Percentiles rank a stretch among this genome's conserved stretches.
These are phyloP conservation scores for Metalampra italica DNA, from an alignment of 2,888 invertebrate species.

Conservation along the genomic window DNA sequence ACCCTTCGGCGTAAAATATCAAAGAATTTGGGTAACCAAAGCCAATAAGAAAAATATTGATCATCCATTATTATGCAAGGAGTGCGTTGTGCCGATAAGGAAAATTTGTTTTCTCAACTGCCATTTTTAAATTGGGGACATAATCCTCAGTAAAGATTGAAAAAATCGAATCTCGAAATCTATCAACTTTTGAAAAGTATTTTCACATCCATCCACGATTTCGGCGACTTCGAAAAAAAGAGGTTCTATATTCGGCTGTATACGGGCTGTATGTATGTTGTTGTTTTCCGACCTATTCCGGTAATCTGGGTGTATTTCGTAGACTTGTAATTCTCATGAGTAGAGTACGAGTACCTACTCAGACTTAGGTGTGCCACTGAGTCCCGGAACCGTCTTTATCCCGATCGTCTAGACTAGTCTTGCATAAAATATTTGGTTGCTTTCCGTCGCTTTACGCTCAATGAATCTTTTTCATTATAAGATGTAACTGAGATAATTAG, in stretches of 20 bases:
- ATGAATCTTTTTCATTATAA: neutral
- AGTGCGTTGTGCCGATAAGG: conserved; percentile 42
- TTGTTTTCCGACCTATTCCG: neutral
- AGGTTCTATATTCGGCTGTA: no score
- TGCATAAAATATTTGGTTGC: conserved; percentile 6
- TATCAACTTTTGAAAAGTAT: neutral
- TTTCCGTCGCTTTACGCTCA: conserved; percentile 1
- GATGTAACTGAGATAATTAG: no score
- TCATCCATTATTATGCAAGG: conserved; percentile 42
- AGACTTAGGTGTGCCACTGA: neutral
- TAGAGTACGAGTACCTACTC: no score
- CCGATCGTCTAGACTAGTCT: conserved; percentile 6
- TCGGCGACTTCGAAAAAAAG: no score
- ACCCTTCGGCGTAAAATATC: conserved; percentile 28
- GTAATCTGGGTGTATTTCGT: conserved; percentile 3
- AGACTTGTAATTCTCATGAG: conserved; percentile 3
- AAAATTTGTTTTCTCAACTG: conserved; percentile 16
- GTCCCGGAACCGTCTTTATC: neutral
- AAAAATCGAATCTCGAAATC: no score
- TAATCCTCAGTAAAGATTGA: neutral
- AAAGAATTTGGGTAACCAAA: conserved; percentile 36
- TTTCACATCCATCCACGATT: no score
- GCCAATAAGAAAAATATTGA: conserved; percentile 33
- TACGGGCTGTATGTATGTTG: no score
- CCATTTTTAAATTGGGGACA: conserved; percentile 10